Evolutionary conservation across 2,113 vertebrate species (phyloP), one percentile per base, ranked within the genome.

Genomic region (Falcunculus frontatus): DNA sequence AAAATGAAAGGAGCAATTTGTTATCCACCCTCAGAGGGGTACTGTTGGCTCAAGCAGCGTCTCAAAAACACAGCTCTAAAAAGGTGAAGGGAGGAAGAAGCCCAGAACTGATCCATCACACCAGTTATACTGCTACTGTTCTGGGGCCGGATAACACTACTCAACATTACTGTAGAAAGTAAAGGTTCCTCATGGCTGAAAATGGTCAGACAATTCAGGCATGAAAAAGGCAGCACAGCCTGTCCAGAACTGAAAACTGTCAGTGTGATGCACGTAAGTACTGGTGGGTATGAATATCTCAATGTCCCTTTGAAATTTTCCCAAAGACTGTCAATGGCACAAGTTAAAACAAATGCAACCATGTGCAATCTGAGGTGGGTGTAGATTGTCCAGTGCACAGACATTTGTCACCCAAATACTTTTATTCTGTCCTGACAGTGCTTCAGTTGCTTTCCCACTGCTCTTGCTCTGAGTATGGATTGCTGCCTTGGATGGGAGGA

Each of bases 231-330:
- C 30, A 74, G 33, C 20, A 39, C 18, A 39, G 39, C 7, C 5
- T 53, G 42, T n/a, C 55, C 35, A 23, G 37, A 33, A 29, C 56
- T 59, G 64, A 70, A 70, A 35, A 35, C 22, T 80, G 10, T 9
- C 42, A 21, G 6, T 37, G 17, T 35, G 57, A 39, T 19, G 21
- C 1, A 1, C 2, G 0, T n/a, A 44, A 33, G 7, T 32, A 27
- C 17, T 46, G 9, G 26, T 78, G 27, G 35, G 5, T 57, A 18
- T 39, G 35, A 70, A 20, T 35, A 62, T 50, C 23, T 80, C 26
- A 15, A 13, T 6, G 12, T 52, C 25, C 23, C 13, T 73, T 76
- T 86, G 46, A 50, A 72, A 26, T 33, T 39, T 79, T 73, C 16
- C 17, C 41, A 47, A 8, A 32, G 69, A 18, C 7, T 57, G 13